phyloP scores from a whole-genome alignment of 2,888 invertebrate species.

The Sarcophaga rosellei region DNA sequence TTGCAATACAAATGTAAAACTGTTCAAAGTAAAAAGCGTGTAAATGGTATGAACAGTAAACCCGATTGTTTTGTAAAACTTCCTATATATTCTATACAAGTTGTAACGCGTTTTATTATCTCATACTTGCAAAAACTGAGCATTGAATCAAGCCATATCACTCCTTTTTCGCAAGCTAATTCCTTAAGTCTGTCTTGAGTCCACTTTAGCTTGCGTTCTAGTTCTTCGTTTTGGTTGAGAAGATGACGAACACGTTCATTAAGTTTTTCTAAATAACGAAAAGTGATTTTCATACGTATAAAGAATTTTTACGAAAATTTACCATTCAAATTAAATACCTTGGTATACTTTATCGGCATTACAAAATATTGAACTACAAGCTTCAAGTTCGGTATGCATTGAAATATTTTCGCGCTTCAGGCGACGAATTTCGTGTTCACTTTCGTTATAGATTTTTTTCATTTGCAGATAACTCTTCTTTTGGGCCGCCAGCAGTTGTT shows the following conservation, averaged over 20 bases:
- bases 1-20: not conserved
- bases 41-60: not conserved
- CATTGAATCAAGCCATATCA: conserved; percentile 80
- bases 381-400: conserved; percentile 79
- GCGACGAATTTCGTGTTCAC: conserved; percentile 79
- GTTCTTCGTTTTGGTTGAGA: conserved; percentile 75
- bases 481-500: conserved; percentile 83
- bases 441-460: conserved; percentile 79
- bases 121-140: conserved; percentile 81
- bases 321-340: conserved; percentile 70
- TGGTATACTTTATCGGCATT: conserved; percentile 79
- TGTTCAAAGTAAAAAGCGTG: conserved; percentile 37
- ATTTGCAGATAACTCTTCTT: conserved; percentile 83
- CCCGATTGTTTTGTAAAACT: conserved; percentile 30
- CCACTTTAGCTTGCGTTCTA: conserved; percentile 75
- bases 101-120: conserved; percentile 54
- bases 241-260: conserved; percentile 77
- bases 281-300: not conserved
- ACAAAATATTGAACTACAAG: conserved; percentile 79
- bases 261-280: conserved; percentile 75
- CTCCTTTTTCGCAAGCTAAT: conserved; percentile 76
- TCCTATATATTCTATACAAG: conserved; percentile 45
- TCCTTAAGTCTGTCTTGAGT: conserved; percentile 77
- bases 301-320: not conserved
- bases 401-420: conserved; percentile 80